These are phyloP conservation scores for Bettongia penicillata DNA, from an alignment of 2,113 vertebrate genomes.

Conservation along the genomic window DNA sequence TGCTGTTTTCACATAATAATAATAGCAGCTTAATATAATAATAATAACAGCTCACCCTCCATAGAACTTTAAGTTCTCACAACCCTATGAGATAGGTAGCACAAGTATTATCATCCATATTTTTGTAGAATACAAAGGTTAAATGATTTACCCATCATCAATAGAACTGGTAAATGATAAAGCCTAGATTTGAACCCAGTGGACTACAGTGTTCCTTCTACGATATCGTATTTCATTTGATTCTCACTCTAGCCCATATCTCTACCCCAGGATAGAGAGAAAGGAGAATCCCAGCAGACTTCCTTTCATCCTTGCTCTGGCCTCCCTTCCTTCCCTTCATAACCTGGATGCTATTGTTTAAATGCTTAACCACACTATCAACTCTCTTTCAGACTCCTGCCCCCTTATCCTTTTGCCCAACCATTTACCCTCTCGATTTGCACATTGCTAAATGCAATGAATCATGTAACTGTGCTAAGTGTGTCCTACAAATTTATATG, in stretches of 20 bases:
- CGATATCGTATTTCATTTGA: not conserved
- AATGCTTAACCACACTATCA: not conserved
- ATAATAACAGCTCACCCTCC: not conserved
- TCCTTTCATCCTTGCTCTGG: not conserved
- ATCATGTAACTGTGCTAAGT: not conserved
- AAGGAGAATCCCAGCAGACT: not conserved
- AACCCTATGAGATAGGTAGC: not conserved
- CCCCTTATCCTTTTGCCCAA: not conserved
- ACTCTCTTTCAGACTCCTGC: not conserved
- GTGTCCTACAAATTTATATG: not conserved
- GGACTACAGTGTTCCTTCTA: not conserved
- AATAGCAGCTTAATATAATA: not conserved
- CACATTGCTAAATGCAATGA: not conserved
- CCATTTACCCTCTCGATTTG: not conserved
- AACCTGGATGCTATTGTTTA: not conserved
- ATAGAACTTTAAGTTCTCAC: not conserved
- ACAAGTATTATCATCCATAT: not conserved
- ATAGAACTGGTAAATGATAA: not conserved
- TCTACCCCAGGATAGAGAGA: not conserved
- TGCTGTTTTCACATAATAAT: not conserved
- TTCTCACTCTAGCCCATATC: not conserved
- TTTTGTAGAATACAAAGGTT: not conserved
- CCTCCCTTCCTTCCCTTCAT: not conserved
- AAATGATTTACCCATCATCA: not conserved
- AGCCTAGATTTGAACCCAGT: not conserved